Percentiles rank a stretch among this genome's conserved stretches.
Conservation (phyloP, 2,888 invertebrate genomes). For the Malachius bipustulatus region DNA sequence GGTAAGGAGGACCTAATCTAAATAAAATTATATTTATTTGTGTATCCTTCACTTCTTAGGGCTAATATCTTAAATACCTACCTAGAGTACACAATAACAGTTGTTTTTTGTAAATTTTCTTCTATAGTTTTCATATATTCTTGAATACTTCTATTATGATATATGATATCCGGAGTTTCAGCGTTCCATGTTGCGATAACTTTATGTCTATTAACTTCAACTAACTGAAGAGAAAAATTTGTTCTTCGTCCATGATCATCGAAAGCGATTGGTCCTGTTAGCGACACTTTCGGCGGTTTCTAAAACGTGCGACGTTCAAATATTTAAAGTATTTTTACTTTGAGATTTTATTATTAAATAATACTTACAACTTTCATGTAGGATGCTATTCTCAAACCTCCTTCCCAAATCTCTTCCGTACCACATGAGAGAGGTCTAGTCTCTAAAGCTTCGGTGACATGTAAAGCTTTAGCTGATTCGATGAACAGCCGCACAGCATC, state of each 20-base stretch:
- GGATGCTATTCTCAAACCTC: not conserved
- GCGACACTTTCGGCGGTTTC: not conserved
- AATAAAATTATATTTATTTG: conserved; percentile 1
- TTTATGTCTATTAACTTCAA: not conserved
- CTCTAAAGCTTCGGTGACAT: not conserved
- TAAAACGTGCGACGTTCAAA: not conserved
- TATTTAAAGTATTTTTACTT: too few relatives aligned
- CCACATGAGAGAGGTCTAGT: not conserved
- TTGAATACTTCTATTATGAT: not conserved
- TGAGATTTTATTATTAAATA: too few relatives aligned
- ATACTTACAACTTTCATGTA: conserved; percentile 1
- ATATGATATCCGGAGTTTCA: not conserved
- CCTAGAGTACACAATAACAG: not conserved
- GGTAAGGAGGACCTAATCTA: not conserved
- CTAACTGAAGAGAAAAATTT: not conserved
- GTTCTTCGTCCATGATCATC: not conserved
- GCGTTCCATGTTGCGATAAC: not conserved
- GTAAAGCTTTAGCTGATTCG: not conserved
- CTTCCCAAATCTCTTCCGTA: not conserved
- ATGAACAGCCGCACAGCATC: conserved; percentile 2
- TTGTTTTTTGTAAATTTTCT: conserved; percentile 1
- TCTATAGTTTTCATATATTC: conserved; percentile 3
- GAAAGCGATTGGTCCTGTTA: not conserved
- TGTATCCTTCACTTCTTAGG: too few relatives aligned
- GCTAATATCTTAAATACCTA: too few relatives aligned